Percentiles rank a stretch among this genome's conserved stretches.
These are phyloP conservation scores for Venustaconcha ellipsiformis DNA, from an alignment of 1,140 invertebrate genomes.

Conservation along the genomic window DNA sequence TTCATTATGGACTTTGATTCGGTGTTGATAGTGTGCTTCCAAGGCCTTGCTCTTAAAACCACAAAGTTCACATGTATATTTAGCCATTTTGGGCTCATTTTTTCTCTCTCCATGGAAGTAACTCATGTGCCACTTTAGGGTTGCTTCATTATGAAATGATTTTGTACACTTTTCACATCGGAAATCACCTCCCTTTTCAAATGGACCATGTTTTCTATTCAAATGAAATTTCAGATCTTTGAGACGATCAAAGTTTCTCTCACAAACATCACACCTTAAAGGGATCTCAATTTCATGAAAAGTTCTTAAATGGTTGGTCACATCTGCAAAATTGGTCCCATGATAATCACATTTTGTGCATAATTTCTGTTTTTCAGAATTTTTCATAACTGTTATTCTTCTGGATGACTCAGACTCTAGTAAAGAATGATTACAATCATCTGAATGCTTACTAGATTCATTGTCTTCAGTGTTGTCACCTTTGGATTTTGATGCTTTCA, in stretches of 20 bases:
- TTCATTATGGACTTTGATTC: constrained; percentile 18
- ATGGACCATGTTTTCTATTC: constrained; percentile 37
- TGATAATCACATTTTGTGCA: too few species aligned
- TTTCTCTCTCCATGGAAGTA: constrained; percentile 23
- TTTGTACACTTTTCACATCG: constrained; percentile 30
- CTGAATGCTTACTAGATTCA: too few species aligned
- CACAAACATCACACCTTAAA: constrained; percentile 40
- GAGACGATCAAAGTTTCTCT: constrained; percentile 27
- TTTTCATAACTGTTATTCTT: too few species aligned
- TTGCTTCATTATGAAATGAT: constrained; percentile 13
- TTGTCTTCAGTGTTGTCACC: too few species aligned
- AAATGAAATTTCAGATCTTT: constrained; percentile 25
- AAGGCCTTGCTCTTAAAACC: constrained; percentile 13
- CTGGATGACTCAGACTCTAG: too few species aligned
- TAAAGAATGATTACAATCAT: too few species aligned
- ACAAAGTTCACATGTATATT: constrained; percentile 19
- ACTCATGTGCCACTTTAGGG: constrained; percentile 27
- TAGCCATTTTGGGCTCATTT: constrained; percentile 7
- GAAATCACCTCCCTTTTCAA: constrained; percentile 1
- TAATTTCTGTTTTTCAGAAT: too few species aligned
- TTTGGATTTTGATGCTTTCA: too few species aligned
- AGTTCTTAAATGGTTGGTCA: constrained; percentile 20
- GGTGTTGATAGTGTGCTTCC: constrained; percentile 22
- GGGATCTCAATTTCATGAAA: constrained; percentile 16
- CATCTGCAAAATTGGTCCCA: background rate